phyloP scores from a whole-genome alignment of 2,113 vertebrate species.

The Tenebrosternarchus preto region DNA sequence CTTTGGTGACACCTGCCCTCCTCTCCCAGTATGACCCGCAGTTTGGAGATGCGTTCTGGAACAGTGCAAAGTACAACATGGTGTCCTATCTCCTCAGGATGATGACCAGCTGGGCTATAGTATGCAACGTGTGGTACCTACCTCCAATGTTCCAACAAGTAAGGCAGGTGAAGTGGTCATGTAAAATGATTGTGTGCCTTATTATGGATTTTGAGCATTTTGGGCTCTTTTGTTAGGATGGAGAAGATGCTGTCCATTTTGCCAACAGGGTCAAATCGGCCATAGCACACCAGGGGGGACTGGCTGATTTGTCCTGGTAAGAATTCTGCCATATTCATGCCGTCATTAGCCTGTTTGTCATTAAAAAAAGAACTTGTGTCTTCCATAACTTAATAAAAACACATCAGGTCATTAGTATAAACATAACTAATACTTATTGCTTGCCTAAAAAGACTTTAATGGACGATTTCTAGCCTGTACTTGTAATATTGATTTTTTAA shows the following conservation, averaged over 20 bases:
- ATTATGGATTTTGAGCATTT: neutral
- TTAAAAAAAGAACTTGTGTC: too few relatives aligned
- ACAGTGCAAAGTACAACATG: conserved; percentile 90
- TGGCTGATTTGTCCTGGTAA: conserved; percentile 92
- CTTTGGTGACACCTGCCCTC: neutral
- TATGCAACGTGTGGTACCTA: conserved; percentile 95
- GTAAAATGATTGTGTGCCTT: neutral
- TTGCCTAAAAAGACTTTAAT: neutral
- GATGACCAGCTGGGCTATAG: conserved; percentile 98
- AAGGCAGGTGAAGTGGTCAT: neutral
- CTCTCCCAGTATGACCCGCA: conserved; percentile 86
- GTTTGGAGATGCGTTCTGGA: conserved; percentile 97
- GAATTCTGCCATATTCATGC: conserved; percentile 39
- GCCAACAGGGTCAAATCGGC: conserved; percentile 92
- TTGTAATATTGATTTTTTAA: too few relatives aligned
- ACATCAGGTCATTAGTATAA: too few relatives aligned
- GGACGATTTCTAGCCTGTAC: too few relatives aligned
- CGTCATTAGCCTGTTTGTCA: too few relatives aligned
- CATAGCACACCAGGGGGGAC: conserved; percentile 86
- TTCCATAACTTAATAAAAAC: too few relatives aligned
- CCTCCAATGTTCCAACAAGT: conserved; percentile 91
- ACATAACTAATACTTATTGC: neutral
- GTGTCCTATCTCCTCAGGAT: conserved; percentile 90
- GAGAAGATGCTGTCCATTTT: conserved; percentile 89
- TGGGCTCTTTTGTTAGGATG: conserved; percentile 72